phyloP scores from a whole-genome alignment of 1,140 invertebrate species.

The Drosophila tani region DNA sequence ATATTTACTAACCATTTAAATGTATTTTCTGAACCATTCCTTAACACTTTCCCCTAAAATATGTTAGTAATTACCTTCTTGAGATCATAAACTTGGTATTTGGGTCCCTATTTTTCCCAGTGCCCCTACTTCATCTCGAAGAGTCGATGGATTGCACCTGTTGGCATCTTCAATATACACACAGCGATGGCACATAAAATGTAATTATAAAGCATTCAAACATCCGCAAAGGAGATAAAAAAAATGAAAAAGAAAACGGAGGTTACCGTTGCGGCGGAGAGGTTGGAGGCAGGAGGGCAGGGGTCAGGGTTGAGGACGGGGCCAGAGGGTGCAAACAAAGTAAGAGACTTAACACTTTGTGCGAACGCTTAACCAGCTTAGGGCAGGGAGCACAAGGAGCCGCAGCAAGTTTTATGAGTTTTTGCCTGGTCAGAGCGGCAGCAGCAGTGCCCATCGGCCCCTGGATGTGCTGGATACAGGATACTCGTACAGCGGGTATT shows the following conservation, averaged over 20 bases:
- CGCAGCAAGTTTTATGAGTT: conserved; percentile 69
- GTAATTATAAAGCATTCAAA: conserved; percentile 80
- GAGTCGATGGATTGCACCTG: conserved; percentile 57
- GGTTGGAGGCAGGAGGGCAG: neutral
- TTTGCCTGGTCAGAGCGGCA: conserved; percentile 36
- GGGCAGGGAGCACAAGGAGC: conserved; percentile 37
- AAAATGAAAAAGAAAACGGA: neutral
- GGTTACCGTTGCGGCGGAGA: neutral
- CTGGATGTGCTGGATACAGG: conserved; percentile 8
- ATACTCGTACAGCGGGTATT: neutral
- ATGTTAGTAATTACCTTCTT: neutral
- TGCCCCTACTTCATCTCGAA: conserved; percentile 22
- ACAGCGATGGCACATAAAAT: conserved; percentile 64
- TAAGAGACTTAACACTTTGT: conserved; percentile 75
- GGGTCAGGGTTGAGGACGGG: neutral
- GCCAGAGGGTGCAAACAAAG: conserved; percentile 39
- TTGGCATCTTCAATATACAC: conserved; percentile 53
- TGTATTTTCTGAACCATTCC: neutral
- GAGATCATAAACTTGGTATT: neutral
- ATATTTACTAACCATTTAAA: no score
- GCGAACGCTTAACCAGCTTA: conserved; percentile 74
- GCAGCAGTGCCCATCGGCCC: conserved; percentile 16
- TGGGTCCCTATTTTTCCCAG: neutral
- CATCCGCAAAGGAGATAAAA: conserved; percentile 33
- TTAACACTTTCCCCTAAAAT: neutral